Base-by-base conservation (phyloP, 2,797 vertebrate species). In the Vespertilio murinus region DNA sequence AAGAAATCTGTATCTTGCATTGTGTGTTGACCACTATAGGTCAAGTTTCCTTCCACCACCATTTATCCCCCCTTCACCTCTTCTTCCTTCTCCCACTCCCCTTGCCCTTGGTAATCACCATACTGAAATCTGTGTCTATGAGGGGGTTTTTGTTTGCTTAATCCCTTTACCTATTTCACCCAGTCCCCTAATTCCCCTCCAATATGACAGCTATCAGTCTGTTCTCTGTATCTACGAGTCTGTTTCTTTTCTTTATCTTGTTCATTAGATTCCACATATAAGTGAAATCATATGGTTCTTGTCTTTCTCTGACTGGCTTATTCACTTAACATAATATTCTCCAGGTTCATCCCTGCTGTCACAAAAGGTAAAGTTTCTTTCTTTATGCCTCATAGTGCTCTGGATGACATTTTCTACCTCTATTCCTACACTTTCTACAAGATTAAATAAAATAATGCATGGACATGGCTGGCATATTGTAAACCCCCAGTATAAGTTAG, bases 401-500 rank as follows among this genome's bases (percentile, higher is more conserved):
- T 28, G 59, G 28, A 8, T 5, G 2, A 74, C 40, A 69, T 40
- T 89, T 80, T 73, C 90, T 81, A 91, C 14, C 42, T 75, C 35
- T 88, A 20, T 6, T 75, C 56, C 52, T 70, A 65, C 2, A 61
- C 17, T 13, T 79, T n/a, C 70, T 28, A 54, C 4, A 88, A 33
- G 23, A 74, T 16, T 61, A 67, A 79, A 47, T 75, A 59, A 70
- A 94, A 65, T 38, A 78, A 49, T 3, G 2, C 11, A 54, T 3
- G 8, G 5, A 30, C 10, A 13, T 42, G n/a, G 28, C 10, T 42
- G 33, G 7, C n/a, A 86, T 6, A 23, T 1, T 8, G 0, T 35
- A 33, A 71, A 86, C 35, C 64, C n/a, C 5, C 61, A 83, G 33
- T 18, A n/a, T 30, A 49, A 0, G 14, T 87, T 25, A 54, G 5